phyloP scores from a whole-genome alignment of 2,888 invertebrate species.

The Apodemia mormo region DNA sequence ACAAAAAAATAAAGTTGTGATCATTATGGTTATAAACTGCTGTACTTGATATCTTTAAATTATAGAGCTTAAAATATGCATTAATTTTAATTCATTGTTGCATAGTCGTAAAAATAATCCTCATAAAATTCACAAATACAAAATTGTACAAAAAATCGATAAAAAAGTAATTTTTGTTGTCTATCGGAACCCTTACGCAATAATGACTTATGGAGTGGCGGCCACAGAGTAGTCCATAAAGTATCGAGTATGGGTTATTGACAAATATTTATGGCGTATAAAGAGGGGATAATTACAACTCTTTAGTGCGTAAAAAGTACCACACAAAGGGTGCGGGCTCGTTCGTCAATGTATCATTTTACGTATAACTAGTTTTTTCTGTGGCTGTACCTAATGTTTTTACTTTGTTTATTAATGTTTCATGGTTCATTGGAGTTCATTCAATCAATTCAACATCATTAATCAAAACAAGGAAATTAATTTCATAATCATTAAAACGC shows the following conservation, averaged over 20 bases:
- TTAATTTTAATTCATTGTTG: neutral
- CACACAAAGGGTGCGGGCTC: slow-evolving; percentile 63
- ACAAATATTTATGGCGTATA: slow-evolving; percentile 81
- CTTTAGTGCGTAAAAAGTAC: slow-evolving; percentile 76
- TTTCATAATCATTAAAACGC: too few relatives aligned
- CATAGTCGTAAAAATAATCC: neutral
- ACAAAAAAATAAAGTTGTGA: too few relatives aligned
- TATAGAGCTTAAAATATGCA: too few relatives aligned
- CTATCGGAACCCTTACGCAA: slow-evolving; percentile 58
- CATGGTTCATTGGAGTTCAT: too few relatives aligned
- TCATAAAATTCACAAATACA: neutral
- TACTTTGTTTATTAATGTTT: too few relatives aligned
- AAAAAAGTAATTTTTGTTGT: slow-evolving; percentile 8
- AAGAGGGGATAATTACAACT: slow-evolving; percentile 81
- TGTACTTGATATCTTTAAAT: too few relatives aligned
- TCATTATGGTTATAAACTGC: too few relatives aligned
- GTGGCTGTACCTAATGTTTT: too few relatives aligned
- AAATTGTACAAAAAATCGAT: neutral
- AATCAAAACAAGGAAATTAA: too few relatives aligned
- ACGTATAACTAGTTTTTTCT: too few relatives aligned
- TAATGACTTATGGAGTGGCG: slow-evolving; percentile 74
- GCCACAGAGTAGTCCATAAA: slow-evolving; percentile 75
- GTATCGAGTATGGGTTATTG: slow-evolving; percentile 78
- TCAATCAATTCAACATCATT: too few relatives aligned
- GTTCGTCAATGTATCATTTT: neutral